A percentile compares a stretch with the other conserved stretches of the same genome.
Evolutionary conservation across 2,888 invertebrate genomes (phyloP).

Genomic region (Tenthredo notha): DNA sequence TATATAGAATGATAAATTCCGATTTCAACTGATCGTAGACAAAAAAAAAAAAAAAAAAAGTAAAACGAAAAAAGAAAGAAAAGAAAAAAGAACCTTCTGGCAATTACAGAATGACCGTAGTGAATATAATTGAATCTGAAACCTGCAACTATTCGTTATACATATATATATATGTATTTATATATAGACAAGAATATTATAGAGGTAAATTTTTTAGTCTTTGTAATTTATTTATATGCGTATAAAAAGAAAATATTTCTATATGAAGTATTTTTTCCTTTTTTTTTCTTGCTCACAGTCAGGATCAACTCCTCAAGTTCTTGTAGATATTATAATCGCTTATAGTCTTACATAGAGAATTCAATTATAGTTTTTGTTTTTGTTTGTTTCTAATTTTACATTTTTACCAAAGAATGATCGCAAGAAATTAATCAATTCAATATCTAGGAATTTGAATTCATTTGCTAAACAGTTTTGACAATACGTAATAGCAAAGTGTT

Average conservation of each 20-base stretch:
- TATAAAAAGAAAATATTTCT: neutral
- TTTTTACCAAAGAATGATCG: neutral
- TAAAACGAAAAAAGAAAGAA: neutral
- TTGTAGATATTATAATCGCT: too few species aligned
- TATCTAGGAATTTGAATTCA: too few species aligned
- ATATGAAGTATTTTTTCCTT: too few species aligned
- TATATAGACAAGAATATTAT: neutral
- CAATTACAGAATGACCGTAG: neutral
- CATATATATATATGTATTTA: neutral
- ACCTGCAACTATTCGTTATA: neutral
- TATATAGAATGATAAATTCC: conserved; percentile 7
- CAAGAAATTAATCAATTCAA: too few species aligned
- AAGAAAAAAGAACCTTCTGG: neutral
- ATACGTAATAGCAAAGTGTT: too few species aligned
- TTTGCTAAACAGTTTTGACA: too few species aligned
- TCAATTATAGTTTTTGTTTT: neutral
- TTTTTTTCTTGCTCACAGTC: too few species aligned
- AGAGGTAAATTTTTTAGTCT: too few species aligned
- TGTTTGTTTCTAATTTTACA: neutral
- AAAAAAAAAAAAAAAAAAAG: neutral
- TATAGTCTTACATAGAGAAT: too few species aligned
- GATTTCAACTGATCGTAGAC: neutral
- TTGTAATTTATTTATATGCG: neutral
- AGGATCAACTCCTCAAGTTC: too few species aligned
- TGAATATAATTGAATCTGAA: neutral